Evolutionary conservation across 2,797 vertebrate species (phyloP), one percentile per base, ranked within the genome.

Genomic region (Poecilia velifera): DNA sequence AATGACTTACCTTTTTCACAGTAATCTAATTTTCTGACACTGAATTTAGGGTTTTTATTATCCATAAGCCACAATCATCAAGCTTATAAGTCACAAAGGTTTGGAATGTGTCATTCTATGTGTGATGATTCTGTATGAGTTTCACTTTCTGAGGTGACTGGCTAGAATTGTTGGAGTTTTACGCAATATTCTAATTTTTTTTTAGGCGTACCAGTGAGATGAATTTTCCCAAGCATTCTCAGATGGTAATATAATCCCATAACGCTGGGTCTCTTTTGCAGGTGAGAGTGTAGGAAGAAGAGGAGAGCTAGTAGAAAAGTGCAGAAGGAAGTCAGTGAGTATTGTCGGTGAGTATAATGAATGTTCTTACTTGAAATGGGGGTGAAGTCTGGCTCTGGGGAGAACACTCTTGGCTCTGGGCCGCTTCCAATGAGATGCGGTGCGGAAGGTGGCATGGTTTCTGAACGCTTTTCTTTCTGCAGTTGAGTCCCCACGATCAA

Each of bases 331-430:
- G 7, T 39, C 34, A 8, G 36, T 20, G 34, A 39, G 34, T 66
- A 66, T 66, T 66, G 62, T 39, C 6, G 34, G 62, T 9, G 16
- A 66, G 62, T 39, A 66, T 66, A 66, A 66, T 66, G 62, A 66
- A 39, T 22, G 18, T 22, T 66, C 62, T 66, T 66, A 66, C 62
- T 66, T 66, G 34, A 66, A 39, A 16, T 39, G 62, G 62, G 62
- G 62, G 62, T 22, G 18, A 66, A 16, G 34, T 66, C 62, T 36
- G 34, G 34, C 62, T 66, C 34, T 39, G 62, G 62, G 62, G 62
- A 66, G 62, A 66, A 66, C 62, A 39, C 1, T 22, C 20, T 39
- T 66, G 34, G 62, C 62, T 39, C 18, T 39, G 36, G 6, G 62
- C 62, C 7, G 34, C 62, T 39, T 18, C 34, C 62, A 66, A 16